Percentiles rank a stretch among this genome's conserved stretches.
These are phyloP conservation scores for Choreutis nemorana DNA, from an alignment of 2,888 invertebrate genomes.

Conservation along the genomic window DNA sequence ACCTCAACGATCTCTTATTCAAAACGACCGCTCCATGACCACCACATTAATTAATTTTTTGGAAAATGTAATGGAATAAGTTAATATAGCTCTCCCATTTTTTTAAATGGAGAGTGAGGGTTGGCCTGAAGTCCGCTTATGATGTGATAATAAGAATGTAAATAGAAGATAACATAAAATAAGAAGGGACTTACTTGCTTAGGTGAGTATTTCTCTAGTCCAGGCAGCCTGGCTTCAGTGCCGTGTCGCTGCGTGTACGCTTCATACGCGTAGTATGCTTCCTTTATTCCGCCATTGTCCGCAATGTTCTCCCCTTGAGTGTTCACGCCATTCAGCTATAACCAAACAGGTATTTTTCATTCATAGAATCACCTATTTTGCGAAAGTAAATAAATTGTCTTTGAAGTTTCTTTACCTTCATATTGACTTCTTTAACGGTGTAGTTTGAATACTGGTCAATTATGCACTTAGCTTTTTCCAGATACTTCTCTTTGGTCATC, in stretches of 20 bases:
- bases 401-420: constrained; percentile 68
- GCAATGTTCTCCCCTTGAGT: constrained; percentile 96
- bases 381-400: constrained; percentile 2
- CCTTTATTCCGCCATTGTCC: constrained; percentile 93
- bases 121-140: no score
- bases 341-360: constrained; percentile 1
- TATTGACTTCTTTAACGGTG: constrained; percentile 76
- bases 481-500: constrained; percentile 81
- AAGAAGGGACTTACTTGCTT: constrained; percentile 64
- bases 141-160: no score
- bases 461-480: constrained; percentile 87
- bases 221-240: constrained; percentile 74
- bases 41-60: no score
- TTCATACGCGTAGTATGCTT: constrained; percentile 85
- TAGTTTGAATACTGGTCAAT: constrained; percentile 94
- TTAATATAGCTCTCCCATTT: no score
- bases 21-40: no score
- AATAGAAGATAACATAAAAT: no score
- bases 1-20: no score
- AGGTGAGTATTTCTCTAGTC: constrained; percentile 71
- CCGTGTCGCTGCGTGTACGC: constrained; percentile 75
- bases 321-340: constrained; percentile 87
- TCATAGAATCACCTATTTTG: neutral
- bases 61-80: no score
- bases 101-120: no score